Evolutionary conservation across 2,888 invertebrate species (phyloP), one percentile per base, ranked within the genome.

Genomic region (Physocephala rufipes): DNA sequence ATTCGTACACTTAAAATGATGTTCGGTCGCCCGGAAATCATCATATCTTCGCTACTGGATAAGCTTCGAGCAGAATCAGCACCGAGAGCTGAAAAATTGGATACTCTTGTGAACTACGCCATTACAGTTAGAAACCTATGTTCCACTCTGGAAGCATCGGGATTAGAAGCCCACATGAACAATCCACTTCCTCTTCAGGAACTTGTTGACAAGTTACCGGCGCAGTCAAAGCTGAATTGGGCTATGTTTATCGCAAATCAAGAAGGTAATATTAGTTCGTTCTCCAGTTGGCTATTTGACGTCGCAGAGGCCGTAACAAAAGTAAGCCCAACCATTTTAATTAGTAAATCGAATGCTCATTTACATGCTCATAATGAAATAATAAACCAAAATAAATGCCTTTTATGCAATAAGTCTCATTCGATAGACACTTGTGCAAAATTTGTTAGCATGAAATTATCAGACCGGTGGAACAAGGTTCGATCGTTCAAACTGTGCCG

Each of bases 221-320:
- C 73, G 1, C 68, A 67, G n/a, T 65, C 73, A 68, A 62, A 64
- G 58, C 24, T 77, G 21, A 45, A 76, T n/a, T 77, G 75, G 73
- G 74, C 73, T 15, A 59, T 73, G 43, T 51, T 51, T 51, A 19
- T 19, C 5, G 7, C n/a, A 51, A 51, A 16, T 51, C 51, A 16
- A 5, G 16, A 51, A 51, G n/a, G n/a, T 51, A 4, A 51, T 51
- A 16, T 51, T n/a, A 16, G n/a, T 19, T n/a, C 19, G 7, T 51
- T 51, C 12, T 7, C 51, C 15, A 19, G 19, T n/a, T n/a, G 51
- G 51, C 15, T 51, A 51, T 51, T 51, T 19, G 19, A 51, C n/a
- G 19, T 51, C 19, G 51, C 51, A 16, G 51, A 51, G 19, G n/a
- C 51, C 5, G 51, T 51, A 51, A 51, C 9, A 5, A 51, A n/a